Evolutionary conservation across 2,113 vertebrate genomes (phyloP), one percentile per base, ranked within the genome.

Genomic region (Callithrix jacchus): DNA sequence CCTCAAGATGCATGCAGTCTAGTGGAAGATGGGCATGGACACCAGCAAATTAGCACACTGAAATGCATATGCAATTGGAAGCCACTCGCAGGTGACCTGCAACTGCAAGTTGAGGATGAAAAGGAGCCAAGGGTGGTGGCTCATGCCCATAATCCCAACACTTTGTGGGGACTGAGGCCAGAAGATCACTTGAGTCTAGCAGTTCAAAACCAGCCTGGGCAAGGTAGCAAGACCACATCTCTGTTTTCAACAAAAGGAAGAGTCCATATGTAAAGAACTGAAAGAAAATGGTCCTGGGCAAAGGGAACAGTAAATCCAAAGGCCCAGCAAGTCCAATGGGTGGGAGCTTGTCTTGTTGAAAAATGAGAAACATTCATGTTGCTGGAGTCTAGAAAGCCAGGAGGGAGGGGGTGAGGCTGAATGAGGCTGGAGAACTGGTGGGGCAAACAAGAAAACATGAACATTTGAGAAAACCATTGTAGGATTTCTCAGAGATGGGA

Each of bases 401-500:
- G 17, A 42, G 16, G 40, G 20, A 4, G 4, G 14, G 8, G 4
- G 9, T 42, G 45, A 35, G 52, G 70, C 58, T 47, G 66, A 20
- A 70, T 47, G 66, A 25, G 21, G 17, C 21, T 2, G 21, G 27
- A 42, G 25, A 52, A 27, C 16, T 35, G 18, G 1, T 13, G 30
- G 32, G 27, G 77, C 27, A 27, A 4, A 37, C n/a, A 23, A 20
- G 0, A 37, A 40, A 14, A 2, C 3, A 1, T 35, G 81, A n/a
- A 30, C 52, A 12, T 32, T 42, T 9, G 10, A 47, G 54, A 82
- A 47, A 70, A n/a, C 45, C 42, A 0, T 30, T 0, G 0, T 23
- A 27, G 30, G 10, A 35, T 25, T 71, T 87, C 77, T 40, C 66
- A 68, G 87, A 64, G 74, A 77, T 14, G 49, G 25, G 1, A 20